Evolutionary conservation across 2,888 invertebrate species (phyloP).

Genomic region (Clivina fossor): DNA sequence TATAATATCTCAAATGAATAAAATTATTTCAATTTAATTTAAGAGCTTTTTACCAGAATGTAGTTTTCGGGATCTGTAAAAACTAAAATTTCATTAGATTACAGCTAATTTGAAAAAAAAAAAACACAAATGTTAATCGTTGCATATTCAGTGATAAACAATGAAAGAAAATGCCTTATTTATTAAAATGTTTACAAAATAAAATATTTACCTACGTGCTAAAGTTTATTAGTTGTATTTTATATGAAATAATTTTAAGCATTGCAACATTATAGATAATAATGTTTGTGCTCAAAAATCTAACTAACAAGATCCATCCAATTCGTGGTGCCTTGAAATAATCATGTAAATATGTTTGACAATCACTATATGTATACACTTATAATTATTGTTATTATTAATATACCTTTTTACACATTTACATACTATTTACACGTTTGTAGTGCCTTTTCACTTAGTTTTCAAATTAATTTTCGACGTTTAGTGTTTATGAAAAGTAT

Average conservation of each 20-base stretch:
- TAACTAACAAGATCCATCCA: constrained; percentile 16
- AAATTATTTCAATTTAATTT: no score
- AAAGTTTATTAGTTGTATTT: constrained; percentile 2
- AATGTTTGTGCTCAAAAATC: constrained; percentile 9
- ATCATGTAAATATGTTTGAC: constrained; percentile 12
- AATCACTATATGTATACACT: constrained; percentile 2
- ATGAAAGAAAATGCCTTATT: constrained; percentile 10
- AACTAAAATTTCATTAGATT: no score
- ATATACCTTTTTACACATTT: constrained; percentile 3
- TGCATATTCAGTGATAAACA: no score
- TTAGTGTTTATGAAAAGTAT: constrained; percentile 1
- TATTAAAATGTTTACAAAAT: background rate
- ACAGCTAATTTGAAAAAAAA: no score
- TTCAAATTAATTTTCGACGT: constrained; percentile 1
- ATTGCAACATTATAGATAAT: constrained; percentile 8
- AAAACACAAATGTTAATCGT: no score
- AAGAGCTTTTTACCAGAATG: no score
- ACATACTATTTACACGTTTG: background rate
- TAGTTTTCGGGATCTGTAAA: no score
- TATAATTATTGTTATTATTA: constrained; percentile 1
- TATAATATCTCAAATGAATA: no score
- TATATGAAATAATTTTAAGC: constrained; percentile 6
- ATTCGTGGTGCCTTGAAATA: constrained; percentile 16
- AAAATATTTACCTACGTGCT: background rate
- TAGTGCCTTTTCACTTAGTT: constrained; percentile 3